Evolutionary conservation across 2,113 vertebrate species (phyloP).

Genomic region (Oenanthe melanoleuca): DNA sequence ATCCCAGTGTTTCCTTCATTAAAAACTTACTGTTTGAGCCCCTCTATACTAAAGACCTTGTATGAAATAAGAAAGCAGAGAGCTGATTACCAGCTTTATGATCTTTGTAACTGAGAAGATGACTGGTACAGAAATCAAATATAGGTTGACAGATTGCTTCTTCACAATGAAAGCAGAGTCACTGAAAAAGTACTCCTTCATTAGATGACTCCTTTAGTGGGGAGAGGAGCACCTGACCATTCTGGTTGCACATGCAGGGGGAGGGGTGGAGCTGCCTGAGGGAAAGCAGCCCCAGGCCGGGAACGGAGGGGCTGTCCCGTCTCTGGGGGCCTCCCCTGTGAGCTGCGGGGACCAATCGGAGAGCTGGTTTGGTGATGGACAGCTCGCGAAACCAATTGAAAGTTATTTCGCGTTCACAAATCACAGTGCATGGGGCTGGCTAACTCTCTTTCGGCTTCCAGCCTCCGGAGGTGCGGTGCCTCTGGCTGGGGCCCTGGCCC

Average conservation of each 20-base stretch:
- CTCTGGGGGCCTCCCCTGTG: no score
- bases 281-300: no score
- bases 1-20: neutral
- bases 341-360: no score
- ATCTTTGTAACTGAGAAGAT: neutral
- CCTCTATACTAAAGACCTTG: neutral
- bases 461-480: no score
- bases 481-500: no score
- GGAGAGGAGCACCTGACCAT: neutral
- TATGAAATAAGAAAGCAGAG: neutral
- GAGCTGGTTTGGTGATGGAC: no score
- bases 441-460: no score
- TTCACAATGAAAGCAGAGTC: neutral
- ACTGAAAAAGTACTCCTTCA: neutral
- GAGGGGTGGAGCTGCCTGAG: no score
- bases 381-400: no score
- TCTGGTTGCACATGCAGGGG: neutral
- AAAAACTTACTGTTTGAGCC: neutral
- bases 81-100: neutral
- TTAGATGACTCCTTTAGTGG: neutral
- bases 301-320: no score
- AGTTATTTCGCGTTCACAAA: no score
- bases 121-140: neutral
- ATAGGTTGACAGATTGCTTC: neutral
- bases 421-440: no score